Evolutionary conservation across 2,113 vertebrate species (phyloP).

Genomic region (Carassius carassius): DNA sequence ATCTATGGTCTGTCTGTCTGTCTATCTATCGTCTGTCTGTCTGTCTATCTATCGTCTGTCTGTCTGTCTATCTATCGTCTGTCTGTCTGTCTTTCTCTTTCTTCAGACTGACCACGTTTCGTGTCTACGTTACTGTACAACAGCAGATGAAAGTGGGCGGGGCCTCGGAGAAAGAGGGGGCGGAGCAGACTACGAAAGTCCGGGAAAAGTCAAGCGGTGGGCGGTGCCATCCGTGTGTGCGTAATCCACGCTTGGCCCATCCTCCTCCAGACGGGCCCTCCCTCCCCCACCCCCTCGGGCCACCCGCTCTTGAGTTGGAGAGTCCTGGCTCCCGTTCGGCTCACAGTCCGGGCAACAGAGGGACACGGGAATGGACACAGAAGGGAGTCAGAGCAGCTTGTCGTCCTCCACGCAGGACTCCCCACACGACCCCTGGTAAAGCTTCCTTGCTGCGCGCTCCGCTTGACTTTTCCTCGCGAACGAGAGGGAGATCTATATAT

Average conservation of each 20-base stretch:
- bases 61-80: background rate
- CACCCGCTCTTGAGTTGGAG: constrained; percentile 76
- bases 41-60: background rate
- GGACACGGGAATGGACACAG: constrained; percentile 88
- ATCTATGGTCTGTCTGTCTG: too few species aligned
- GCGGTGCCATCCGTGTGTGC: constrained; percentile 49
- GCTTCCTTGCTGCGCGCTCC: constrained; percentile 38
- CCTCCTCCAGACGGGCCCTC: constrained; percentile 61
- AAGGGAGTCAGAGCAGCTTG: constrained; percentile 93
- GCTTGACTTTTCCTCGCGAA: constrained; percentile 5
- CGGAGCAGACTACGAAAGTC: constrained; percentile 5
- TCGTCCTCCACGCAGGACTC: constrained; percentile 86
- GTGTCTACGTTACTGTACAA: constrained; percentile 12
- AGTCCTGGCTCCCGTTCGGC: constrained; percentile 75
- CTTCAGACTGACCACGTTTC: constrained; percentile 19
- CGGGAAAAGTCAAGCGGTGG: constrained; percentile 62
- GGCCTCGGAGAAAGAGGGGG: constrained; percentile 36
- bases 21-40: too few species aligned
- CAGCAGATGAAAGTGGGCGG: constrained; percentile 37
- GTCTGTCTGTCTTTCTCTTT: background rate
- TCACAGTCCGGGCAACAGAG: constrained; percentile 76
- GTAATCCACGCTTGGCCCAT: constrained; percentile 60
- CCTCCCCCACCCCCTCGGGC: constrained; percentile 55
- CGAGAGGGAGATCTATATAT: constrained; percentile 26
- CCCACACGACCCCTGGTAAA: constrained; percentile 93